phyloP scores from a whole-genome alignment of 2,888 invertebrate genomes.

The Schrankia costaestrigalis region DNA sequence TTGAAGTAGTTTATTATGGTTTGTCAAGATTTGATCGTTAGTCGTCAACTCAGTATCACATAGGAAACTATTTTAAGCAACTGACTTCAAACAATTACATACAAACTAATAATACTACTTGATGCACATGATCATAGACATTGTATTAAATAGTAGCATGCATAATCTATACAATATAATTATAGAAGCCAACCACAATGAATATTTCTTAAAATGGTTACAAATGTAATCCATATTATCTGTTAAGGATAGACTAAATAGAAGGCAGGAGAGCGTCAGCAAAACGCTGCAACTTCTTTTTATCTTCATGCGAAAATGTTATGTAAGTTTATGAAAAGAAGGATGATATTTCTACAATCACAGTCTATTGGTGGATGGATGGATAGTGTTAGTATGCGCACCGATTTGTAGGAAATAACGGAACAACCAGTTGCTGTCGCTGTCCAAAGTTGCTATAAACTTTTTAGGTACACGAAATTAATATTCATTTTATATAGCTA shows the following conservation, averaged over 20 bases:
- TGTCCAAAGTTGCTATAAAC: constrained; percentile 27
- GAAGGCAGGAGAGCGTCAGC: constrained; percentile 10
- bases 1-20: too few relatives aligned
- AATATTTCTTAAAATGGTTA: constrained; percentile 18
- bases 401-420: constrained; percentile 71
- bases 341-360: constrained; percentile 28
- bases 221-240: constrained; percentile 16
- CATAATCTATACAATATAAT: too few relatives aligned
- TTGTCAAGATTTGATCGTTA: too few relatives aligned
- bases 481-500: constrained; percentile 5
- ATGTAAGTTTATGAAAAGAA: constrained; percentile 15
- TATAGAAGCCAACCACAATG: too few relatives aligned
- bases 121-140: too few relatives aligned
- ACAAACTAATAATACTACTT: too few relatives aligned
- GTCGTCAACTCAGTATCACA: too few relatives aligned
- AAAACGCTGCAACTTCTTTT: constrained; percentile 15
- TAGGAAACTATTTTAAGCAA: too few relatives aligned
- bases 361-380: too few relatives aligned
- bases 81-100: too few relatives aligned
- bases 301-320: constrained; percentile 11
- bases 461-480: constrained; percentile 14
- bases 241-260: constrained; percentile 18
- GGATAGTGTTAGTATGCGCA: constrained; percentile 56
- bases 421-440: constrained; percentile 59
- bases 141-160: too few relatives aligned